Evolutionary conservation across 2,888 invertebrate species (phyloP).

Genomic region (Tipula unca): DNA sequence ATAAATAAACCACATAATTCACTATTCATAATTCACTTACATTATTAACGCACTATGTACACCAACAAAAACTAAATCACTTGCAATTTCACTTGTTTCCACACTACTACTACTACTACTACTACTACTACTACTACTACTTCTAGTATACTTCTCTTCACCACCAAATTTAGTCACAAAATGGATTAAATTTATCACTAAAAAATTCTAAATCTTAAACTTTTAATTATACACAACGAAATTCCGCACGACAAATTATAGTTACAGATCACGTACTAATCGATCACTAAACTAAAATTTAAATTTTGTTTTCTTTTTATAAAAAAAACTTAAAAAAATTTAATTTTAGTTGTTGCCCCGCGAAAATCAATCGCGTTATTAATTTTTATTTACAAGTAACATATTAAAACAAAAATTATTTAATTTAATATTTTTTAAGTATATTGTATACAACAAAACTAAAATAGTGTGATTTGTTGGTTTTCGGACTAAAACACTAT

Average conservation of each 20-base stretch:
- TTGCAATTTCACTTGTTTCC: not conserved
- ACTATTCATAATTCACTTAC: no score
- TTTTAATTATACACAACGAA: not conserved
- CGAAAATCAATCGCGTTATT: not conserved
- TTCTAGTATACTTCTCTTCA: no score
- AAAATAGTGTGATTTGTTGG: not conserved
- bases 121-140: no score
- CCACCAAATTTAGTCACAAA: not conserved
- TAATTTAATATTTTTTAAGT: not conserved
- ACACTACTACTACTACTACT: no score
- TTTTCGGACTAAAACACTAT: not conserved
- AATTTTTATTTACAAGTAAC: not conserved
- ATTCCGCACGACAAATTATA: not conserved
- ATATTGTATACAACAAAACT: not conserved
- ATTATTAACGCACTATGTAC: not conserved
- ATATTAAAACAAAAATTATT: not conserved
- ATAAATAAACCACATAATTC: no score
- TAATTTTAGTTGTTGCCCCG: not conserved
- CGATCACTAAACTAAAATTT: not conserved
- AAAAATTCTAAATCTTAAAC: no score
- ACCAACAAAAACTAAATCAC: not conserved
- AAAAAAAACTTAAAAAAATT: not conserved
- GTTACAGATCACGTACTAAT: not conserved
- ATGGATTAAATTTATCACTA: not conserved
- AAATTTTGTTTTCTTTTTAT: not conserved